These are phyloP conservation scores for Puntigrus tetrazona DNA, from an alignment of 2,113 vertebrate genomes.

Conservation along the genomic window DNA sequence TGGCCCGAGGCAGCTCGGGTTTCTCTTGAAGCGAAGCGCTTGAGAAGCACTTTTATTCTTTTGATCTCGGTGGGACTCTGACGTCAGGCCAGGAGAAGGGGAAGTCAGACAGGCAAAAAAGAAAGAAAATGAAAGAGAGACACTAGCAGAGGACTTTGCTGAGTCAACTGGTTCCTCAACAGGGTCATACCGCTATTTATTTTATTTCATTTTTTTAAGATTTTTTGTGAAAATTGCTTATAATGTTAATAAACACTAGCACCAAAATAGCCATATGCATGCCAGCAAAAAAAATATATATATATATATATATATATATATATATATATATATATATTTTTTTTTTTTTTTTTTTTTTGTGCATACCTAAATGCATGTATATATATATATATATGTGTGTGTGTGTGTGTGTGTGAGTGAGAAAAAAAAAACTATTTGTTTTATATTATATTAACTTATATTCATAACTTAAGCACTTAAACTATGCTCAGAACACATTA, in stretches of 20 bases:
- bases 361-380: too few species aligned
- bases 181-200: neutral
- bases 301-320: too few species aligned
- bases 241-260: neutral
- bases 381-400: too few species aligned
- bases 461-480: neutral
- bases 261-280: neutral
- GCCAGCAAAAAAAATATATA: too few species aligned
- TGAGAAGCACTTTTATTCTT: slow-evolving; percentile 41
- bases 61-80: slow-evolving; percentile 55
- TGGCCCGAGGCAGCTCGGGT: slow-evolving; percentile 31
- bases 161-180: slow-evolving; percentile 44
- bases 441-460: too few species aligned
- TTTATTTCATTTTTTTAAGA: neutral
- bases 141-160: slow-evolving; percentile 32
- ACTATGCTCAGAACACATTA: neutral
- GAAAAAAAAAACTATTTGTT: too few species aligned
- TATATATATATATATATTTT: too few species aligned
- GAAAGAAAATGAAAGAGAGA: neutral
- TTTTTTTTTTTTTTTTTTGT: too few species aligned
- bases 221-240: neutral
- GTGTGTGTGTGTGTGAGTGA: too few species aligned
- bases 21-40: slow-evolving; percentile 48
- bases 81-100: slow-evolving; percentile 58
- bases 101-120: slow-evolving; percentile 46